Evolutionary conservation across 1,140 invertebrate genomes (phyloP).

Genomic region (Ditylenchus dipsaci): DNA sequence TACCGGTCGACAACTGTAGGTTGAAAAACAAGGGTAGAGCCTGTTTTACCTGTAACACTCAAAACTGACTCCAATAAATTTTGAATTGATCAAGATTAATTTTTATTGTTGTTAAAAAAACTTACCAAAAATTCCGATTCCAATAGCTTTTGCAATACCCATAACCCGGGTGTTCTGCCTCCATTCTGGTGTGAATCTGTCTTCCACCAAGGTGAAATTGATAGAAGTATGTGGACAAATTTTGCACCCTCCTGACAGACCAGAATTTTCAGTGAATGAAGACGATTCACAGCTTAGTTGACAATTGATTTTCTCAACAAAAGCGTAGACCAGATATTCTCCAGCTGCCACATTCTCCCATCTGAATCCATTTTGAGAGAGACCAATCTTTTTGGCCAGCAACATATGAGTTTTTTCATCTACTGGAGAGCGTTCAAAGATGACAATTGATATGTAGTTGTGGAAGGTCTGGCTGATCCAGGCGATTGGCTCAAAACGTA

Average conservation of each 20-base stretch:
- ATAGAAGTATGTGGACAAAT: slow-evolving; percentile 41
- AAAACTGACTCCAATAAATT: no score
- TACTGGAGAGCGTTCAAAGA: not conserved
- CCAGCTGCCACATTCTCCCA: slow-evolving; percentile 34
- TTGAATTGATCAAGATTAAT: no score
- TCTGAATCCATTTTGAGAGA: slow-evolving; percentile 14
- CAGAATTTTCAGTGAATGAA: not conserved
- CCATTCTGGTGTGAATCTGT: slow-evolving; percentile 25
- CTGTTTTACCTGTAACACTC: no score
- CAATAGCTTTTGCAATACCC: slow-evolving; percentile 4
- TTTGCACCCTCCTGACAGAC: not conserved
- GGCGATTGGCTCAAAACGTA: slow-evolving; percentile 20
- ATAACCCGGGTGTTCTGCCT: not conserved
- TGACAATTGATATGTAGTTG: not conserved
- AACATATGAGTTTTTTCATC: not conserved
- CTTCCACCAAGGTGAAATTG: slow-evolving; percentile 39
- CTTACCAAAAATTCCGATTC: slow-evolving; percentile 16
- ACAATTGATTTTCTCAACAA: slow-evolving; percentile 42
- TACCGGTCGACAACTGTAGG: no score
- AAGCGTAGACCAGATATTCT: slow-evolving; percentile 33
- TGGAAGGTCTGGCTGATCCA: no score
- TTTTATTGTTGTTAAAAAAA: not conserved
- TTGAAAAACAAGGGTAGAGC: no score
- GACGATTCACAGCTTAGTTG: slow-evolving; percentile 24
- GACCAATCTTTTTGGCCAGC: slow-evolving; percentile 6